These are phyloP conservation scores for Macaria notata DNA, from an alignment of 2,888 invertebrate species.

Conservation along the genomic window DNA sequence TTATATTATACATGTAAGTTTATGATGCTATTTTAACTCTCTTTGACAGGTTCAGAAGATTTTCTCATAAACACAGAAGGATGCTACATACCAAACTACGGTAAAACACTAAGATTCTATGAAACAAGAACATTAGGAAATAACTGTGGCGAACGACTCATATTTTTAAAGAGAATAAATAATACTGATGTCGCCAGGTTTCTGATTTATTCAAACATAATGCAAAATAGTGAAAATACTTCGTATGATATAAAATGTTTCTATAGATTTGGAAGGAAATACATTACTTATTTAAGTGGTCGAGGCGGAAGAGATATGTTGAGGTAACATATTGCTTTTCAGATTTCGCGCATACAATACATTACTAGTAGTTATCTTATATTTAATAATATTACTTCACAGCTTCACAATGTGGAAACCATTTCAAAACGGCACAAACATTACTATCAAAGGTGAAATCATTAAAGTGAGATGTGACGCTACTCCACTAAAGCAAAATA, in stretches of 20 bases:
- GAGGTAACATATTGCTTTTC: conserved; percentile 11
- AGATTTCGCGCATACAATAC: background rate
- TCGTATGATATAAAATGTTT: conserved; percentile 43
- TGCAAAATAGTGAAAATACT: conserved; percentile 36
- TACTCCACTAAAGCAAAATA: conserved; percentile 11
- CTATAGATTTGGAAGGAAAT: background rate
- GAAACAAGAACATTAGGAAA: conserved; percentile 29
- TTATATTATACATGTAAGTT: too few species aligned
- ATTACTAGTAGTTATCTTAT: background rate
- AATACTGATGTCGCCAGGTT: conserved; percentile 40
- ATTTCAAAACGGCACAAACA: conserved; percentile 44
- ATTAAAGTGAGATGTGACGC: conserved; percentile 47
- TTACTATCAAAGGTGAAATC: conserved; percentile 45
- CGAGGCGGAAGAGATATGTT: conserved; percentile 16
- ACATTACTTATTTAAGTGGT: too few species aligned
- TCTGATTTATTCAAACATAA: conserved; percentile 38
- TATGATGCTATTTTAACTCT: too few species aligned
- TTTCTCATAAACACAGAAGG: conserved; percentile 56
- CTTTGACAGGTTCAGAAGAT: conserved; percentile 25
- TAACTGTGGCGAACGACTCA: conserved; percentile 46
- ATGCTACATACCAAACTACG: conserved; percentile 58
- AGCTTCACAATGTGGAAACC: conserved; percentile 47
- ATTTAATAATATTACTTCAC: conserved; percentile 23
- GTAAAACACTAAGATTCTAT: conserved; percentile 40
- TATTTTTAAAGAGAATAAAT: conserved; percentile 42